phyloP scores from a whole-genome alignment of 2,888 invertebrate genomes.

The Nomada hirtipes region DNA sequence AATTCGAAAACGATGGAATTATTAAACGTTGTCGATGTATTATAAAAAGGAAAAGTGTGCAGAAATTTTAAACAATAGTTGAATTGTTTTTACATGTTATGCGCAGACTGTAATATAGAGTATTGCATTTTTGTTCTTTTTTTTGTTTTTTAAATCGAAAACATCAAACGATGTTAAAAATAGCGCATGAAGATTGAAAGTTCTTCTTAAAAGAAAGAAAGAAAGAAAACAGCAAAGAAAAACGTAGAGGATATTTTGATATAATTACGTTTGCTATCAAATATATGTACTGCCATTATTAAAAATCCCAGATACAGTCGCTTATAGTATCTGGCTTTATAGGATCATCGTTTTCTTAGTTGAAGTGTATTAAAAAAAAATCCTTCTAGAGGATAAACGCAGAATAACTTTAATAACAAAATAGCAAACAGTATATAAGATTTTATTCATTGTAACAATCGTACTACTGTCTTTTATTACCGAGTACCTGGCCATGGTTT shows the following conservation, averaged over 20 bases:
- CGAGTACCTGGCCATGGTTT: conserved; percentile 73
- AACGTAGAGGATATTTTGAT: conserved; percentile 35
- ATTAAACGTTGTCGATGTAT: conserved; percentile 11
- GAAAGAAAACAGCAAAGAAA: not conserved
- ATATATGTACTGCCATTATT: conserved; percentile 66
- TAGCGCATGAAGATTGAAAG: conserved; percentile 15
- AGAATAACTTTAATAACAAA: conserved; percentile 41
- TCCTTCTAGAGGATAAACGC: conserved; percentile 52
- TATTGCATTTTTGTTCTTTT: conserved; percentile 45
- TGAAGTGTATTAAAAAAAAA: conserved; percentile 26
- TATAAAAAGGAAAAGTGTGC: too few relatives aligned
- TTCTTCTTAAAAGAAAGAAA: conserved; percentile 5
- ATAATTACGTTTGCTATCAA: conserved; percentile 50
- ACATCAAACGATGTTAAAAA: conserved; percentile 7
- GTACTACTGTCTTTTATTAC: conserved; percentile 60
- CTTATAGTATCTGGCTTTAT: conserved; percentile 44
- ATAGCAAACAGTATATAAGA: conserved; percentile 49
- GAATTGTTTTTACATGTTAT: conserved; percentile 13
- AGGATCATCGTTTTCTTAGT: conserved; percentile 50
- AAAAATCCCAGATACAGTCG: conserved; percentile 43
- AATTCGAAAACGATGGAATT: conserved; percentile 11
- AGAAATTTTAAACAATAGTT: conserved; percentile 22
- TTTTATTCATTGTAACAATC: conserved; percentile 53
- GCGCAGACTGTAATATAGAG: conserved; percentile 38
- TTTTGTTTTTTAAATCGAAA: conserved; percentile 8